Conservation (phyloP, 37 sponge, comb jelly and placozoan genomes). For the Haliclona indistincta region DNA sequence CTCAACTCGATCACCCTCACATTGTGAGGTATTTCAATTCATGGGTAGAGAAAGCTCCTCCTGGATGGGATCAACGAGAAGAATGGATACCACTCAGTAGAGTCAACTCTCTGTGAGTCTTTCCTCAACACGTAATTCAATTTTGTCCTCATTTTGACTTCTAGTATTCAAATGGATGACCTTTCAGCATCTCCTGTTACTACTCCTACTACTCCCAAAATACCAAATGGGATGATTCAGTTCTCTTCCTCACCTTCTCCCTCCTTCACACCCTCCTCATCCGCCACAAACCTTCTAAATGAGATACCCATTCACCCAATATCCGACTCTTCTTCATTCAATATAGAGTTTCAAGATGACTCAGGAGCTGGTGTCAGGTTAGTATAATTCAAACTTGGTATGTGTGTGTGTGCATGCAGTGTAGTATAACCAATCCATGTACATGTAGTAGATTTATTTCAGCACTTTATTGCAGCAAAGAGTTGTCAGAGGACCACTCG, state of each 20-base stretch:
- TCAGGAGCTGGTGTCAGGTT: too few relatives aligned
- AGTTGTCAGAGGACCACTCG: too few relatives aligned
- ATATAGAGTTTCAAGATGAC: constrained; percentile 45
- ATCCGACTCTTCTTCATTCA: constrained; percentile 36
- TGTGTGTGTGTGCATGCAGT: background rate
- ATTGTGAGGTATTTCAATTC: constrained; percentile 88
- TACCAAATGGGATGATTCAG: background rate
- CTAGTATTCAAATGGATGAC: background rate
- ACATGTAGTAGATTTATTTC: too few relatives aligned
- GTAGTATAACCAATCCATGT: too few relatives aligned
- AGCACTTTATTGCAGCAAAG: too few relatives aligned
- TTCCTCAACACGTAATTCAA: too few relatives aligned
- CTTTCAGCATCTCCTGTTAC: background rate
- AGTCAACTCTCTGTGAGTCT: constrained; percentile 30
- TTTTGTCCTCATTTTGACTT: background rate
- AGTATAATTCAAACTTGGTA: too few relatives aligned
- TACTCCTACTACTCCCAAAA: background rate
- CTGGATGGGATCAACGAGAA: constrained; percentile 17
- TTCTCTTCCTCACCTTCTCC: background rate
- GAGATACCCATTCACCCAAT: background rate
- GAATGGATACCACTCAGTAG: constrained; percentile 23
- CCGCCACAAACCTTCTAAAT: background rate
- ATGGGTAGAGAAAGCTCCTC: constrained; percentile 83
- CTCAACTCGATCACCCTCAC: constrained; percentile 77
- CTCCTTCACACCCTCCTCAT: background rate